Evolutionary conservation across 2,888 invertebrate species (phyloP).

Genomic region (Cheilosia scutellata): DNA sequence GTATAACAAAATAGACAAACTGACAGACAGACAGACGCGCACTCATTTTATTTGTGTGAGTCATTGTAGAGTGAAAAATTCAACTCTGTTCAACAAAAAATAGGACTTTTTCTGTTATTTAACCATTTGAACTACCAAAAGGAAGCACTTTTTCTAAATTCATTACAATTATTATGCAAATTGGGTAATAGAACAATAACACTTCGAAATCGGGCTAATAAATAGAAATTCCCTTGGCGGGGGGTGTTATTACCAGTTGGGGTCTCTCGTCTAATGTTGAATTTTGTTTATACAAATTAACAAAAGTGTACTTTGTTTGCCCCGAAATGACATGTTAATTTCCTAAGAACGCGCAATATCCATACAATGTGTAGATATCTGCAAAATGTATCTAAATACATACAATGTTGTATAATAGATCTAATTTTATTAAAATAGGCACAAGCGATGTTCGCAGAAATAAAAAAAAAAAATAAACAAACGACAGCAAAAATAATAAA

Average conservation of each 20-base stretch:
- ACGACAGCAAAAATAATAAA: constrained; percentile 5
- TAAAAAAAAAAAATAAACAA: constrained; percentile 14
- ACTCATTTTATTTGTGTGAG: too few species aligned
- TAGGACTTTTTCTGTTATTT: too few species aligned
- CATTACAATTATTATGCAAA: constrained; percentile 33
- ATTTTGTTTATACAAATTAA: not conserved
- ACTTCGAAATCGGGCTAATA: constrained; percentile 14
- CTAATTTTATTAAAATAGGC: constrained; percentile 11
- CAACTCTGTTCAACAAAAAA: too few species aligned
- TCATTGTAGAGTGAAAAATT: too few species aligned
- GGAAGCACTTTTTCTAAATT: not conserved
- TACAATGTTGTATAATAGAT: not conserved
- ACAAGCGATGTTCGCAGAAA: not conserved
- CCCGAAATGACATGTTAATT: constrained; percentile 23
- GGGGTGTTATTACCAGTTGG: constrained; percentile 10
- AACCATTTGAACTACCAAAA: not conserved
- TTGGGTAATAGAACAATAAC: constrained; percentile 39
- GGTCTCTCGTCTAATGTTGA: not conserved
- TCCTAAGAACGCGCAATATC: not conserved
- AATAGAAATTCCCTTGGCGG: not conserved
- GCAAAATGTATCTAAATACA: not conserved
- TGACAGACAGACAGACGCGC: too few species aligned
- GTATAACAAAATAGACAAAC: too few species aligned
- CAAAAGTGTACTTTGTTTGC: not conserved
- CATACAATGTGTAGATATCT: not conserved